A percentile compares a stretch with the other conserved stretches of the same genome.
phyloP scores from a whole-genome alignment of 2,797 vertebrate genomes.

The Helarctos malayanus region DNA sequence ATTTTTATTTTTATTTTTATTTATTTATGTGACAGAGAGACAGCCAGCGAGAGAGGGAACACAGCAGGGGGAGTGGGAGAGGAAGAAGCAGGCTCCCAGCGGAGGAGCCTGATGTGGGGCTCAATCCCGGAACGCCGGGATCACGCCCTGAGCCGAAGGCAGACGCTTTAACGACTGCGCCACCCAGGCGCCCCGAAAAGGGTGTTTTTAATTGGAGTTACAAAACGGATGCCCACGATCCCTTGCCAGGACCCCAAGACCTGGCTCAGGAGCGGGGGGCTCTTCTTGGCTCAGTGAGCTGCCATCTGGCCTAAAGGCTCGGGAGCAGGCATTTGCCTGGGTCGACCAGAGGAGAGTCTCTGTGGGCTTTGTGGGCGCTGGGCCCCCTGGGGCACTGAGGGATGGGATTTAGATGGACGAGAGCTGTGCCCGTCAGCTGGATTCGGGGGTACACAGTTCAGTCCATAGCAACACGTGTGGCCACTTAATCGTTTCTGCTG shows the following conservation, averaged over 20 bases:
- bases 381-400: rapidly evolving
- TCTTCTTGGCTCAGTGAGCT: neutral
- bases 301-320: neutral
- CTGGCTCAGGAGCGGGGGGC: rapidly evolving
- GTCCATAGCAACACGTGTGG: neutral
- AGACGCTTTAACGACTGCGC: too few relatives aligned
- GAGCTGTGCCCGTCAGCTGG: rapidly evolving
- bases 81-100: too few relatives aligned
- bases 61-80: too few relatives aligned
- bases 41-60: too few relatives aligned
- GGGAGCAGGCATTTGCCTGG: neutral
- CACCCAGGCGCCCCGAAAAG: neutral
- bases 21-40: too few relatives aligned
- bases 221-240: rapidly evolving
- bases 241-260: rapidly evolving
- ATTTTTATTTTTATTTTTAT: too few relatives aligned
- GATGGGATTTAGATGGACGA: rapidly evolving
- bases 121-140: too few relatives aligned
- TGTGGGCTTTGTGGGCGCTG: rapidly evolving
- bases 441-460: neutral
- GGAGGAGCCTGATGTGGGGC: too few relatives aligned
- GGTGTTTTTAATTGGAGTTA: neutral
- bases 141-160: too few relatives aligned
- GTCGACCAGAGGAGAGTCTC: rapidly evolving
- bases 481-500: neutral